Evolutionary conservation across 30 jellyfish, hydroid and myxozoan species (phyloP).

Genomic region (Cassiopea andromeda): DNA sequence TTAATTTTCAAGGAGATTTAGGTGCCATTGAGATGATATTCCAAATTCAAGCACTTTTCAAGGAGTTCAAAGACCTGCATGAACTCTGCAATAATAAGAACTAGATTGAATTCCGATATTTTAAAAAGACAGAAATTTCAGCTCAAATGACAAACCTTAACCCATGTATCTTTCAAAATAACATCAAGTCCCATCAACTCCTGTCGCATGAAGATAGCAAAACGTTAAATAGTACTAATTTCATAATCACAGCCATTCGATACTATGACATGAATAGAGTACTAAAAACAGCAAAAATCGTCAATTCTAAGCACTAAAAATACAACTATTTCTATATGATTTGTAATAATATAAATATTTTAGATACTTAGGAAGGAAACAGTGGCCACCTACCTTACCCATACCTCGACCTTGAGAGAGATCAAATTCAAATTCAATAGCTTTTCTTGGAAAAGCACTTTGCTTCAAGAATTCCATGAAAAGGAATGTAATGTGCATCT

Average conservation of each 20-base stretch:
- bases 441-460: slow-evolving; percentile 85
- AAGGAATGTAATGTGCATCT: slow-evolving; percentile 85
- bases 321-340: no score
- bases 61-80: no score
- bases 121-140: not conserved
- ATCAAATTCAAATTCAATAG: slow-evolving; percentile 85
- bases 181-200: slow-evolving; percentile 86
- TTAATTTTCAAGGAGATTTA: no score
- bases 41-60: no score
- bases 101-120: not conserved
- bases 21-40: no score
- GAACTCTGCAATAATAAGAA: no score
- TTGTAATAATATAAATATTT: not conserved
- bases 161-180: slow-evolving; percentile 83
- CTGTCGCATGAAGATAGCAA: slow-evolving; percentile 29
- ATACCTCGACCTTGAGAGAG: slow-evolving; percentile 73
- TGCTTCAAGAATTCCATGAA: slow-evolving; percentile 80
- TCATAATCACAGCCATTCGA: no score
- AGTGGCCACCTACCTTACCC: slow-evolving; percentile 67
- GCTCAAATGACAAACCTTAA: slow-evolving; percentile 56
- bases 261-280: no score
- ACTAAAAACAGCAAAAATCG: no score
- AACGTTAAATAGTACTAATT: not conserved
- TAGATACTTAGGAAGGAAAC: not conserved
- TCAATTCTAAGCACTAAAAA: no score